Evolutionary conservation across 2,888 invertebrate species (phyloP).

Genomic region (Phania funesta): DNA sequence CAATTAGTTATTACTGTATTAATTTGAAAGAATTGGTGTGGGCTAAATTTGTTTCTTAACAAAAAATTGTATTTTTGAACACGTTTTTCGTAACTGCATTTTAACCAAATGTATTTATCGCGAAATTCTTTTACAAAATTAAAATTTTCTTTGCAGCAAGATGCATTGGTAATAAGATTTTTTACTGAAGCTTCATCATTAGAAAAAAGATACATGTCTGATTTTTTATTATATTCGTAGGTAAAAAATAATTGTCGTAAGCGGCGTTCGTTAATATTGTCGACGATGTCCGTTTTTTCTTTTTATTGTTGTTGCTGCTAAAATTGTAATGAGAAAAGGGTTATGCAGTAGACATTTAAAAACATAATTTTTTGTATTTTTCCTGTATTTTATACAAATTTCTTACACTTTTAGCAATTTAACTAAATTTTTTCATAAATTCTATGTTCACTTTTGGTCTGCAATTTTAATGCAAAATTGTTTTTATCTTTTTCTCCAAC

Average conservation of each 20-base stretch:
- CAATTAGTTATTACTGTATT: background rate
- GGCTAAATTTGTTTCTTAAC: too few relatives aligned
- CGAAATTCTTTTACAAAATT: too few relatives aligned
- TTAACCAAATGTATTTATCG: too few relatives aligned
- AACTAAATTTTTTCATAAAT: background rate
- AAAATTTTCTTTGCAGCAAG: too few relatives aligned
- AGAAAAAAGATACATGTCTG: slow-evolving; percentile 33
- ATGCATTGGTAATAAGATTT: slow-evolving; percentile 26
- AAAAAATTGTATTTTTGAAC: too few relatives aligned
- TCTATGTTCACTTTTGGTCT: slow-evolving; percentile 4
- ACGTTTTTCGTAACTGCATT: too few relatives aligned
- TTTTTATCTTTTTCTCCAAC: slow-evolving; percentile 69
- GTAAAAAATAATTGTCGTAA: slow-evolving; percentile 63
- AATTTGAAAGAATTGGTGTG: too few relatives aligned
- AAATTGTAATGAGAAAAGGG: slow-evolving; percentile 44
- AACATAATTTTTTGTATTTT: background rate
- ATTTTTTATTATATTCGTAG: slow-evolving; percentile 57
- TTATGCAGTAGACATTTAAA: slow-evolving; percentile 75
- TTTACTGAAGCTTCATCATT: slow-evolving; percentile 41
- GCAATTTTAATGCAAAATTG: slow-evolving; percentile 44
- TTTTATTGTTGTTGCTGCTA: slow-evolving; percentile 52
- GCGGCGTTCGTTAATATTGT: slow-evolving; percentile 65
- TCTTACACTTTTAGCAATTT: background rate
- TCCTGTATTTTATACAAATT: background rate
- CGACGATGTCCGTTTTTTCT: slow-evolving; percentile 59